Percentiles rank a stretch among this genome's conserved stretches.
These are phyloP conservation scores for Cercocebus atys DNA, from an alignment of 2,113 vertebrate species.

Conservation along the genomic window DNA sequence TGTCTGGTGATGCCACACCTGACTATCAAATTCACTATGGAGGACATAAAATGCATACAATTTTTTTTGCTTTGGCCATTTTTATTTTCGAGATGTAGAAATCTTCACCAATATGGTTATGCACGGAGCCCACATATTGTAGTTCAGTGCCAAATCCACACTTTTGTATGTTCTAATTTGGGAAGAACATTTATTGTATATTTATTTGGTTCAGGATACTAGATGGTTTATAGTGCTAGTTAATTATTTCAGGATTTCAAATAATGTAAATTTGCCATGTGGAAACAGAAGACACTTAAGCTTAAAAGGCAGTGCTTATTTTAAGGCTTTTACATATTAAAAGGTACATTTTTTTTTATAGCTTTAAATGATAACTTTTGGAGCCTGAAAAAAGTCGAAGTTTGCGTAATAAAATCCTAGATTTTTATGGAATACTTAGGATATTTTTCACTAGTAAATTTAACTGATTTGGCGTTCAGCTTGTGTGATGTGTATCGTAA, in stretches of 20 bases:
- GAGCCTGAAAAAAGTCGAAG: slow-evolving; percentile 20
- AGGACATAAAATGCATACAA: neutral
- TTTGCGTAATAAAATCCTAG: neutral
- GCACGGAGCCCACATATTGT: neutral
- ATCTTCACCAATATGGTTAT: neutral
- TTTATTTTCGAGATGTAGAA: slow-evolving; percentile 13
- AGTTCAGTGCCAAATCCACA: neutral
- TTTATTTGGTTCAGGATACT: neutral
- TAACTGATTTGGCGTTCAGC: neutral
- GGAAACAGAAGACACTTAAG: neutral
- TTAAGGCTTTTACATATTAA: slow-evolving; percentile 37
- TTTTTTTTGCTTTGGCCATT: neutral
- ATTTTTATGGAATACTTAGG: neutral
- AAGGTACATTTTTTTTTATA: neutral
- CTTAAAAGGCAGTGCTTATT: slow-evolving; percentile 25
- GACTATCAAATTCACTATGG: neutral
- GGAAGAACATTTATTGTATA: neutral
- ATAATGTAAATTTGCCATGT: neutral
- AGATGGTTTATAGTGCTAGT: neutral
- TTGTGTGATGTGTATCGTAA: neutral
- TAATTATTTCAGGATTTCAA: slow-evolving; percentile 42
- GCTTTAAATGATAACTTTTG: neutral
- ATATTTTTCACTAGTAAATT: neutral
- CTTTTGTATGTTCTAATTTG: slow-evolving; percentile 32
- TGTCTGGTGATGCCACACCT: slow-evolving; percentile 15